Evolutionary conservation across 2,113 vertebrate species (phyloP).

Genomic region (Caranx melampygus): DNA sequence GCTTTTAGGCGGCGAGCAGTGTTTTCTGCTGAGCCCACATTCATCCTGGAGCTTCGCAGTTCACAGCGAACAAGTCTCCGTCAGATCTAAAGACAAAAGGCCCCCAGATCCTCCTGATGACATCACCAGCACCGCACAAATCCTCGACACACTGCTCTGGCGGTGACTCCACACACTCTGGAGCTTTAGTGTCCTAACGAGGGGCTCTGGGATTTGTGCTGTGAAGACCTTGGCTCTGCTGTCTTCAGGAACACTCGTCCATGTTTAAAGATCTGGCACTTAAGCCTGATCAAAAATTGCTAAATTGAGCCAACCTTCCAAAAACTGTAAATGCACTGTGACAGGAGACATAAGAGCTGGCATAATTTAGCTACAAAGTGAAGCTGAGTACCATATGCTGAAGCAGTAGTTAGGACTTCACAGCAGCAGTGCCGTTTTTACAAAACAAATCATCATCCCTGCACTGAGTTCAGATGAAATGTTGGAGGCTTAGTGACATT

Average conservation of each 20-base stretch:
- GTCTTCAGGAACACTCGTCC: slow-evolving; percentile 4
- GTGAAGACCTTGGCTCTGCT: slow-evolving; percentile 6
- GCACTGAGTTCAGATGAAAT: too few species aligned
- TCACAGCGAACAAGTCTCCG: slow-evolving; percentile 2
- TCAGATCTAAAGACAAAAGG: slow-evolving; percentile 2
- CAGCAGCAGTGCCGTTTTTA: neutral
- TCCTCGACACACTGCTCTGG: neutral
- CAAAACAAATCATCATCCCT: neutral
- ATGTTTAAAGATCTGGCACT: neutral
- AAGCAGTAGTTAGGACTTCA: neutral
- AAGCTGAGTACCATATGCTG: neutral
- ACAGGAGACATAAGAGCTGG: too few species aligned
- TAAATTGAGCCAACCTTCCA: too few species aligned
- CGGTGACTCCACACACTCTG: slow-evolving; percentile 1
- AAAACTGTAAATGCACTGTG: neutral
- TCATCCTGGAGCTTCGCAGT: slow-evolving; percentile 42
- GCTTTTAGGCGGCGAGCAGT: slow-evolving; percentile 6
- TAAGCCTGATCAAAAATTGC: neutral
- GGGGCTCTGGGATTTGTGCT: slow-evolving; percentile 39
- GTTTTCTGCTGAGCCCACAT: neutral
- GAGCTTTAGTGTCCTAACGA: slow-evolving; percentile 30
- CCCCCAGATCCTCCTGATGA: slow-evolving; percentile 9
- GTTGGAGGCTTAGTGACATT: too few species aligned
- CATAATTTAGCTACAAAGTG: neutral
- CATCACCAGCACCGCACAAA: slow-evolving; percentile 44